Evolutionary conservation across 2,888 invertebrate genomes (phyloP).

Genomic region (Amiota communis): DNA sequence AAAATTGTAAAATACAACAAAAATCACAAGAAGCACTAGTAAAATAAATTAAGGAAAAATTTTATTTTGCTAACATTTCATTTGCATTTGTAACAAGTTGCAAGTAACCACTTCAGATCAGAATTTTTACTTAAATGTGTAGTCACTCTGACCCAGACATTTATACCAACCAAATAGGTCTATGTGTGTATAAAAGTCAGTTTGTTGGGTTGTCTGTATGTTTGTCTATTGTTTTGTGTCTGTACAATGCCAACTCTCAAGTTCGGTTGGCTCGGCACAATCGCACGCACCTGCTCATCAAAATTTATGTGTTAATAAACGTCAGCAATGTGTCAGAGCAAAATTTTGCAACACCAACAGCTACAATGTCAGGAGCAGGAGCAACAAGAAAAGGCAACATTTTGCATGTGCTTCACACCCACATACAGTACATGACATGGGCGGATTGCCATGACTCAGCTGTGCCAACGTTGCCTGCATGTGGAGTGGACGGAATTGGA

Average conservation of each 20-base stretch:
- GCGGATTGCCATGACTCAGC: neutral
- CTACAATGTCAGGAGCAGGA: neutral
- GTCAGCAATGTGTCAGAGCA: conserved; percentile 54
- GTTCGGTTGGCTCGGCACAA: conserved; percentile 11
- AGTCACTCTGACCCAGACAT: too few relatives aligned
- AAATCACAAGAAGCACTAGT: conserved; percentile 6
- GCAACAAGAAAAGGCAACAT: neutral
- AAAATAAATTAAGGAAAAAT: conserved; percentile 19
- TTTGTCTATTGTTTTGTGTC: too few relatives aligned
- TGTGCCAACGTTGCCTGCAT: neutral
- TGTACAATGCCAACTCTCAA: neutral
- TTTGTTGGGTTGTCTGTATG: too few relatives aligned
- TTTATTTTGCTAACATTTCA: conserved; percentile 7
- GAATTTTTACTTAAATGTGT: too few relatives aligned
- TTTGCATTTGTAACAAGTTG: conserved; percentile 8
- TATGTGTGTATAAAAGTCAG: too few relatives aligned
- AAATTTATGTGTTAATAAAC: conserved; percentile 58
- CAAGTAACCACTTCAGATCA: conserved; percentile 5
- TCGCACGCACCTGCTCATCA: conserved; percentile 56
- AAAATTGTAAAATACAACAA: neutral
- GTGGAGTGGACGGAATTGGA: neutral
- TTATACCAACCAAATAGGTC: too few relatives aligned
- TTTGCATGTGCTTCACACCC: conserved; percentile 6
- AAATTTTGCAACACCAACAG: conserved; percentile 12
- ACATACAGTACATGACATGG: conserved; percentile 2